phyloP scores from a whole-genome alignment of 1,140 invertebrate genomes.

The Lepidurus packardi region DNA sequence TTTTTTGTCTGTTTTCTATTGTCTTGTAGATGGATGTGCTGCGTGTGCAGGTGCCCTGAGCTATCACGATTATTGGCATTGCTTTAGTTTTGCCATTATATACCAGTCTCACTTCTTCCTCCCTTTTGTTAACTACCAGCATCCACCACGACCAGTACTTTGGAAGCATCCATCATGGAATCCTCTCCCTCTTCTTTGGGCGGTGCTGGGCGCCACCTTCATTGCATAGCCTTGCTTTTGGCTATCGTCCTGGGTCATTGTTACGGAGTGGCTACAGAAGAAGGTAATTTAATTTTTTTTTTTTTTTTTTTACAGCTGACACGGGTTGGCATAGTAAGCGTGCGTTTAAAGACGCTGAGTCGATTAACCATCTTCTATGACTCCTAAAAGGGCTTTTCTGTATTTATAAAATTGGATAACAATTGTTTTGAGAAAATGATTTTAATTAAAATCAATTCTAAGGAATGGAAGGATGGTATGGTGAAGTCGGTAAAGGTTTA shows the following conservation, averaged over 20 bases:
- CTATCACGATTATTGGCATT: slow-evolving; percentile 14
- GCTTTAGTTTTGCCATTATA: background rate
- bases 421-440: too few species aligned
- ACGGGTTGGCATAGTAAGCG: too few species aligned
- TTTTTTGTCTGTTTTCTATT: background rate
- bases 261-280: background rate
- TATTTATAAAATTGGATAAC: too few species aligned
- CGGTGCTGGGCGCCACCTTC: background rate
- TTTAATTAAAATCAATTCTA: too few species aligned
- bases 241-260: background rate
- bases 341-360: too few species aligned
- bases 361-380: too few species aligned
- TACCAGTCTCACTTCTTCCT: background rate
- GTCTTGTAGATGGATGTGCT: slow-evolving; percentile 20
- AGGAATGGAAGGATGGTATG: too few species aligned
- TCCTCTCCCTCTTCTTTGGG: background rate
- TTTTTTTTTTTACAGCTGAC: too few species aligned
- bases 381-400: too few species aligned
- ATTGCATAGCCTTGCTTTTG: background rate
- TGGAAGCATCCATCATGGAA: slow-evolving; percentile 3
- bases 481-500: too few species aligned
- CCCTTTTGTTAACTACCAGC: background rate
- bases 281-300: background rate
- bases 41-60: slow-evolving; percentile 20
- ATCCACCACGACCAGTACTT: background rate